A percentile compares a stretch with the other conserved stretches of the same genome.
Conservation (phyloP, 2,797 vertebrate genomes). For the Phataginus tetradactyla region DNA sequence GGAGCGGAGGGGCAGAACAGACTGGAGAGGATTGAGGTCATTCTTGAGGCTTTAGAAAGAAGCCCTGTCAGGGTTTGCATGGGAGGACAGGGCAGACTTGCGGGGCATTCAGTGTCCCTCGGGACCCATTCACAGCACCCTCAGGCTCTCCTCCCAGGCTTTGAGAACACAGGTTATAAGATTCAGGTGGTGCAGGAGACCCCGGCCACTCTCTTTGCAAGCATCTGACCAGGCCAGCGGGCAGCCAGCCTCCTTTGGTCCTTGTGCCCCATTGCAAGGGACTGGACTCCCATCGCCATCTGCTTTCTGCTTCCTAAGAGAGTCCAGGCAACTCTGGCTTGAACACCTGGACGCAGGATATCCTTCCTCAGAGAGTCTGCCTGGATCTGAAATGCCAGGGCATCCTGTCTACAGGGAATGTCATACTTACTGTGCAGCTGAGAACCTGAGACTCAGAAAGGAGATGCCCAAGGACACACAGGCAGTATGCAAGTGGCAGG, state of each 20-base stretch:
- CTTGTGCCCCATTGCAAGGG: neutral
- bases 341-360: too few species aligned
- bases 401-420: too few species aligned
- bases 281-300: neutral
- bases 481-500: neutral
- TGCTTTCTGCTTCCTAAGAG: neutral
- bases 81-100: too few species aligned
- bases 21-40: neutral
- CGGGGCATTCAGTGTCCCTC: neutral
- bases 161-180: neutral
- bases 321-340: neutral
- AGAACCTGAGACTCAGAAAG: neutral
- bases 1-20: neutral
- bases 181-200: accelerated
- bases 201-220: neutral
- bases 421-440: too few species aligned
- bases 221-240: neutral
- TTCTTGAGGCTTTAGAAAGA: neutral
- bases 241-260: neutral
- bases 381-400: neutral
- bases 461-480: neutral
- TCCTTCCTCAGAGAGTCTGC: neutral
- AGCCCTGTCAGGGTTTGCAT: neutral
- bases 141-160: neutral
- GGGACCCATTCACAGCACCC: too few species aligned